Evolutionary conservation across 2,888 invertebrate genomes (phyloP), one percentile per base, ranked within the genome.

Genomic region (Eumacrocentrus americanus): DNA sequence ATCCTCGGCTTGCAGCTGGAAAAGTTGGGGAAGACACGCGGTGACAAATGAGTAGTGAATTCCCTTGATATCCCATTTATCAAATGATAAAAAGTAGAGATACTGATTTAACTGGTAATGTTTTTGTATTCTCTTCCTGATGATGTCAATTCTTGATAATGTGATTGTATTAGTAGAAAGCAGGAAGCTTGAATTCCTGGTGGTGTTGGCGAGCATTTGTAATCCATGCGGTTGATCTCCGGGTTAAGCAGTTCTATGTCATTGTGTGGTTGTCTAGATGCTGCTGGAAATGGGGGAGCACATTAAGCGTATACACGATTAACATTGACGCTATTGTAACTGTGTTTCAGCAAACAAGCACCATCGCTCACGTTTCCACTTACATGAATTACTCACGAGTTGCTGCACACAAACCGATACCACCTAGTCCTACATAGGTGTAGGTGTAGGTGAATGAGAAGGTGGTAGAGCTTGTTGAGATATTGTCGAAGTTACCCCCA

Each of bases 291-390:
- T 20, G 38, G 38, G 40, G 25, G 40, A 40, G 22, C 18, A 53
- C 53, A 54, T 53, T 40, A 47, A 48, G 53, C 18, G 29, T 25
- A 29, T 40, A 38, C 20, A 34, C 38, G 29, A 59, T 54, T 22
- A 54, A 53, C 22, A 11, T 35, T 38, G 35, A 12, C 34, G 38
- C 29, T 53, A 53, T 53, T 54, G 47, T 38, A n/a, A 38, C 38
- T 46, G 35, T 23, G 18, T 20, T 18, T 52, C 25, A 14, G 37
- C 12, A 58, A 58, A 58, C 46, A 59, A 47, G 50, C 14, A 22
- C 40, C 35, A 60, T 54, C 48, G 25, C 29, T 53, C 58, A 46
- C 58, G 37, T 38, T 52, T 23, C 52, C 16, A 51, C 52, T 37
- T 20, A 38, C 38, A 37, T 25, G 44, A 40, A 59, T 59, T 58